Evolutionary conservation across 1,140 invertebrate genomes (phyloP).

Genomic region (Zaprionus lachaisei): DNA sequence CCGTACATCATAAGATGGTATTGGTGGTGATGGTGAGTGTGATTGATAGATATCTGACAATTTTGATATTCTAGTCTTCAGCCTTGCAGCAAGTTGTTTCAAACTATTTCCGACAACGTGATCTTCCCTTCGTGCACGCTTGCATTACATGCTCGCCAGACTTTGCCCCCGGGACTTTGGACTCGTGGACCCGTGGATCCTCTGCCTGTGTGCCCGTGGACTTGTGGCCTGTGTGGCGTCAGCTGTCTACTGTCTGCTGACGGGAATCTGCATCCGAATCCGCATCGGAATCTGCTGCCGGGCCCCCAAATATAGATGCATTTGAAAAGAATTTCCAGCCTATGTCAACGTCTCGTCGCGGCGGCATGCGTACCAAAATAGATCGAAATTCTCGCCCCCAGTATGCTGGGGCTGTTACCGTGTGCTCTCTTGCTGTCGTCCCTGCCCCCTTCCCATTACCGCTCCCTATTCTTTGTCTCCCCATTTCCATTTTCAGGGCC

Average conservation of each 20-base stretch:
- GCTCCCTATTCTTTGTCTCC: neutral
- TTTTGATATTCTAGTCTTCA: neutral
- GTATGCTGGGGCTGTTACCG: slow-evolving; percentile 14
- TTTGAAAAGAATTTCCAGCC: slow-evolving; percentile 69
- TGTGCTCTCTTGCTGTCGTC: neutral
- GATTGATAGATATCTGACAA: slow-evolving; percentile 7
- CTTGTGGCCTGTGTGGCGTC: slow-evolving; percentile 39
- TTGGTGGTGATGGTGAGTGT: neutral
- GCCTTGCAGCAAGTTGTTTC: neutral
- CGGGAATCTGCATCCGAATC: slow-evolving; percentile 26
- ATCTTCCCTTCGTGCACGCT: slow-evolving; percentile 1
- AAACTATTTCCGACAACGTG: neutral
- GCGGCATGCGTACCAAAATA: slow-evolving; percentile 51
- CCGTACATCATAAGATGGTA: neutral
- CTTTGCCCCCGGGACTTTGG: slow-evolving; percentile 43
- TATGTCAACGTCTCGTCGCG: slow-evolving; percentile 66
- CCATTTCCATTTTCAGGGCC: neutral
- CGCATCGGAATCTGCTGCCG: slow-evolving; percentile 42
- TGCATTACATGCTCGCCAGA: slow-evolving; percentile 29
- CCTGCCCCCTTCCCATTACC: neutral
- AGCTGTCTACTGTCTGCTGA: slow-evolving; percentile 25
- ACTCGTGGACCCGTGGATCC: slow-evolving; percentile 24
- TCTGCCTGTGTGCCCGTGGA: slow-evolving; percentile 16
- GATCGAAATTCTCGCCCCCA: slow-evolving; percentile 24
- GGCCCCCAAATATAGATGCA: slow-evolving; percentile 61